Evolutionary conservation across 2,888 invertebrate species (phyloP), one percentile per base, ranked within the genome.

Genomic region (Didymodactylos carnosus): DNA sequence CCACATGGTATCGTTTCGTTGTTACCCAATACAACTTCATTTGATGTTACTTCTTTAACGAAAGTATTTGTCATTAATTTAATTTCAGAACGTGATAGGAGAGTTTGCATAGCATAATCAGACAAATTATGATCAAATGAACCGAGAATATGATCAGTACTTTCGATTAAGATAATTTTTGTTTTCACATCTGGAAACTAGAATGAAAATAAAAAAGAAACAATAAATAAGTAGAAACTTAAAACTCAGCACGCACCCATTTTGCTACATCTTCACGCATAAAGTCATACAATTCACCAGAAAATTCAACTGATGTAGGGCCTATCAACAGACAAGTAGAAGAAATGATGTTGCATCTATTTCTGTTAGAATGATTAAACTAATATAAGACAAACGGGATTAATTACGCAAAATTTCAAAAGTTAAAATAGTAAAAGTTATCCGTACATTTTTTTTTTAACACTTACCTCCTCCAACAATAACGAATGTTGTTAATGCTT

Each of bases 381-480:
- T n/a, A n/a, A n/a, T n/a, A n/a, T n/a, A n/a, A n/a, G n/a, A n/a
- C n/a, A n/a, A n/a, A n/a, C n/a, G n/a, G n/a, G n/a, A n/a, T n/a
- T n/a, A n/a, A n/a, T n/a, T n/a, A n/a, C n/a, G n/a, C n/a, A n/a
- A n/a, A n/a, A n/a, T n/a, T n/a, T n/a, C n/a, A n/a, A n/a, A n/a
- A n/a, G n/a, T n/a, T n/a, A n/a, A n/a, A n/a, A n/a, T n/a, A n/a
- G n/a, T n/a, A n/a, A n/a, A n/a, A n/a, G n/a, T n/a, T n/a, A n/a
- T n/a, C n/a, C n/a, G n/a, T n/a, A n/a, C n/a, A n/a, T n/a, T n/a
- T n/a, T n/a, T n/a, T n/a, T n/a, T n/a, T n/a, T n/a, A n/a, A n/a
- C n/a, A n/a, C n/a, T n/a, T n/a, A n/a, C n/a, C 84, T 16, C 84
- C 84, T n/a, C 84, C 84, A 16, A 84, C 84, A 72, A 84, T 84